These are phyloP conservation scores for Danio jaintianensis DNA, from an alignment of 2,797 vertebrate species.

Conservation along the genomic window DNA sequence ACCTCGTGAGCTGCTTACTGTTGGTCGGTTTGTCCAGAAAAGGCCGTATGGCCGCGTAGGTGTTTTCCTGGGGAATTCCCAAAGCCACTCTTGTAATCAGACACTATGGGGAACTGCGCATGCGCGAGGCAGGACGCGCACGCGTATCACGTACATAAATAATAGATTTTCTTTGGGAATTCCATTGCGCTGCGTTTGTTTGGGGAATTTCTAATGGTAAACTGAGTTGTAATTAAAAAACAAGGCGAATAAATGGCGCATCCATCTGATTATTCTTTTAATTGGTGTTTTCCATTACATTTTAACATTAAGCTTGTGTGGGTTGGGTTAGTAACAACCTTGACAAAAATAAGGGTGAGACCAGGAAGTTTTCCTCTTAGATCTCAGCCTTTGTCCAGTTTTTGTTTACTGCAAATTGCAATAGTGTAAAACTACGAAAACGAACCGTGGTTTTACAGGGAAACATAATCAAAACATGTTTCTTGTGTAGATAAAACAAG, in stretches of 20 bases:
- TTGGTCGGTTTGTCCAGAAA: slow-evolving; percentile 50
- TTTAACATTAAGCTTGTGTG: neutral
- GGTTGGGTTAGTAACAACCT: neutral
- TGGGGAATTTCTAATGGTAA: neutral
- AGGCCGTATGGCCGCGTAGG: slow-evolving; percentile 44
- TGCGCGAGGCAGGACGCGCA: slow-evolving; percentile 29
- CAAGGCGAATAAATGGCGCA: neutral
- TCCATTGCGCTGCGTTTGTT: neutral
- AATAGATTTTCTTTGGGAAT: neutral
- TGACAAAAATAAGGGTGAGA: neutral
- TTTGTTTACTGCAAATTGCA: neutral
- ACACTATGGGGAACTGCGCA: slow-evolving; percentile 38
- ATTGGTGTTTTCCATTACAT: neutral
- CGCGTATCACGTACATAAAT: neutral
- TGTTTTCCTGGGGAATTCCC: slow-evolving; percentile 71
- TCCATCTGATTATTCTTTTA: neutral
- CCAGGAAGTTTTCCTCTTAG: neutral
- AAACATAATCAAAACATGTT: too few species aligned
- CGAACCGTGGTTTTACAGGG: too few species aligned
- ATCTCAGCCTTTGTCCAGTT: too few species aligned
- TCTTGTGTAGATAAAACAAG: too few species aligned
- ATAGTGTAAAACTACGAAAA: neutral
- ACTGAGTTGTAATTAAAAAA: neutral
- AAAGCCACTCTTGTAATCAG: slow-evolving; percentile 53
- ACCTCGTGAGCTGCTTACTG: neutral